phyloP scores from a whole-genome alignment of 1,140 invertebrate species.

The Saxidomus purpurata region DNA sequence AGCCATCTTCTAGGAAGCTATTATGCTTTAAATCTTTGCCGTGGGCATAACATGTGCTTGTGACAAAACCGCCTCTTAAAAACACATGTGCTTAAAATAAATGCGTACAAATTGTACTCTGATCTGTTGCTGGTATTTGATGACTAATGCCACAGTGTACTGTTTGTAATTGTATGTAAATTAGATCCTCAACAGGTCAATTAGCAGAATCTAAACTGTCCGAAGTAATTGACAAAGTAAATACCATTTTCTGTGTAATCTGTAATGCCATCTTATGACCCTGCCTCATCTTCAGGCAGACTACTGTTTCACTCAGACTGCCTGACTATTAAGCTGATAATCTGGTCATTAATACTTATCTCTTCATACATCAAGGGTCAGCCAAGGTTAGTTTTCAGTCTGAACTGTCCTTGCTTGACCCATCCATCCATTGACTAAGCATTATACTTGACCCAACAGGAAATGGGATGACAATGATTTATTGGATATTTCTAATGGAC shows the following conservation, averaged over 20 bases:
- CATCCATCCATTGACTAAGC: not conserved
- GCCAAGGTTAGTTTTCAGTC: not conserved
- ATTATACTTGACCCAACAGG: constrained; percentile 9
- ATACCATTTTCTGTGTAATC: no score
- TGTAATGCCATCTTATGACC: not conserved
- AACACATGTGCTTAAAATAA: not conserved
- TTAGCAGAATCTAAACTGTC: no score
- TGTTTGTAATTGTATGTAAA: no score
- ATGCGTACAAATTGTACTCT: not conserved
- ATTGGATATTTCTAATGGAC: not conserved
- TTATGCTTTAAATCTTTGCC: not conserved
- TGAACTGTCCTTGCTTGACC: not conserved
- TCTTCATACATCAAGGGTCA: not conserved
- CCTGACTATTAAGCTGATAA: not conserved
- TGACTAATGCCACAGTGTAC: no score
- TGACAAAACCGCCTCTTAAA: not conserved
- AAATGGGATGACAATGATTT: constrained; percentile 8
- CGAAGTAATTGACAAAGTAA: no score
- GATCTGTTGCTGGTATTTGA: not conserved
- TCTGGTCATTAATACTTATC: constrained; percentile 6
- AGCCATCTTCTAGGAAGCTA: not conserved
- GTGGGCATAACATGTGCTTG: not conserved
- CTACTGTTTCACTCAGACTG: not conserved
- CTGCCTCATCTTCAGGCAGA: not conserved
- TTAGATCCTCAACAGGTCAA: no score